Conservation (phyloP, 2,888 invertebrate genomes). For the Campaea margaritaria region DNA sequence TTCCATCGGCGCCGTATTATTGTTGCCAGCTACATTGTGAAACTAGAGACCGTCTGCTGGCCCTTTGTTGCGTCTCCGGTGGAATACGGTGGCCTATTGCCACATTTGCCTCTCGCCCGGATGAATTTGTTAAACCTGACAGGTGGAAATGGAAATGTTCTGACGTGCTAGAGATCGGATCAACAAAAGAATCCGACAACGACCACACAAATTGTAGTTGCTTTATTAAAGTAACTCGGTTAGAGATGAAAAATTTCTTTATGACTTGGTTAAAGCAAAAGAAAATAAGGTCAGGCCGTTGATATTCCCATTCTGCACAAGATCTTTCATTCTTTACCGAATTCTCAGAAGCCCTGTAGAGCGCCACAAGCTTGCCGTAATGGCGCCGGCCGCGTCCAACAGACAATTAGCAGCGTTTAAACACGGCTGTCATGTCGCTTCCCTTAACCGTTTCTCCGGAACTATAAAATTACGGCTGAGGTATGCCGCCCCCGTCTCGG, state of each 20-base stretch:
- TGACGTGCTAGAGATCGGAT: slow-evolving; percentile 26
- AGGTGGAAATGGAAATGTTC: slow-evolving; percentile 31
- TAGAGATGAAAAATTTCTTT: too few relatives aligned
- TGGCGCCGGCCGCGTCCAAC: slow-evolving; percentile 66
- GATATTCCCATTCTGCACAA: slow-evolving; percentile 12
- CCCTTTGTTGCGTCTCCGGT: slow-evolving; percentile 33
- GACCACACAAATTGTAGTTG: slow-evolving; percentile 14
- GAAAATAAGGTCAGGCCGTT: slow-evolving; percentile 3
- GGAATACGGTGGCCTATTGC: slow-evolving; percentile 25
- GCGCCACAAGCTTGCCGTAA: slow-evolving; percentile 57
- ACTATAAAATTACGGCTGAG: slow-evolving; percentile 73
- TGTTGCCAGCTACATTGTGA: slow-evolving; percentile 30
- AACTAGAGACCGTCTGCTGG: slow-evolving; percentile 33
- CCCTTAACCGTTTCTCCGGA: slow-evolving; percentile 73
- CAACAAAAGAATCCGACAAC: slow-evolving; percentile 18
- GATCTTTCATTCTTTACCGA: slow-evolving; percentile 8
- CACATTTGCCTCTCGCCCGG: slow-evolving; percentile 32
- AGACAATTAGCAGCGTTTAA: slow-evolving; percentile 66
- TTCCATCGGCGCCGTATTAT: slow-evolving; percentile 22
- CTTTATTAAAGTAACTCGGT: slow-evolving; percentile 1
- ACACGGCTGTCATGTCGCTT: slow-evolving; percentile 56
- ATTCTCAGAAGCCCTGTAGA: slow-evolving; percentile 11
- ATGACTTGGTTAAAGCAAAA: neutral
- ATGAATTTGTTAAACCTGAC: slow-evolving; percentile 33
- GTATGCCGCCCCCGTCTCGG: slow-evolving; percentile 55